Conservation (phyloP, 2,888 invertebrate genomes). For the Helicoverpa assulta region DNA sequence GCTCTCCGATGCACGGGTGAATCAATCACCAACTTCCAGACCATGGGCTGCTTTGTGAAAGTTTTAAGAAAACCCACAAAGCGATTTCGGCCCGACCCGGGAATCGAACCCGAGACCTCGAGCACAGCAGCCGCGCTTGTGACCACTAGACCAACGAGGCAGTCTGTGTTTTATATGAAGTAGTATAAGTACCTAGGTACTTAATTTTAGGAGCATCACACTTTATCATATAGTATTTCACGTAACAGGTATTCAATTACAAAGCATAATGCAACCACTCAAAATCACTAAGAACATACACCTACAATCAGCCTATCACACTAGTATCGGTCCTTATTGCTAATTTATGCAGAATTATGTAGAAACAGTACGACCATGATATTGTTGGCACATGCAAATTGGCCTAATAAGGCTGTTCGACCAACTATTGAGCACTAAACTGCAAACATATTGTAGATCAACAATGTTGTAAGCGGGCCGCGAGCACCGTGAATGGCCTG, state of each 20-base stretch:
- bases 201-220: too few relatives aligned
- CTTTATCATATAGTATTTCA: background rate
- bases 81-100: too few relatives aligned
- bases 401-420: constrained; percentile 62
- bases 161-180: too few relatives aligned
- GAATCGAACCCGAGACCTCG: too few relatives aligned
- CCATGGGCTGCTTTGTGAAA: too few relatives aligned
- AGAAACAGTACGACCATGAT: constrained; percentile 54
- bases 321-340: constrained; percentile 47
- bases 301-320: constrained; percentile 18
- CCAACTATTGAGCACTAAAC: constrained; percentile 54
- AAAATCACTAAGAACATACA: constrained; percentile 8
- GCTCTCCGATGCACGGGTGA: too few relatives aligned
- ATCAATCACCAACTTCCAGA: too few relatives aligned
- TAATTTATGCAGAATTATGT: constrained; percentile 64
- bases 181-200: too few relatives aligned
- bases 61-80: too few relatives aligned
- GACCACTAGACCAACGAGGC: too few relatives aligned
- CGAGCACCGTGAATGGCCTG: constrained; percentile 15
- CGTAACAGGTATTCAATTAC: background rate
- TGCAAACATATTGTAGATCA: constrained; percentile 49
- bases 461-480: constrained; percentile 29
- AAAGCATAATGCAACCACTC: background rate
- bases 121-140: too few relatives aligned
- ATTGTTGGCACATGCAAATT: constrained; percentile 72